These are phyloP conservation scores for Myotis yumanensis DNA, from an alignment of 2,113 vertebrate species.

Conservation along the genomic window DNA sequence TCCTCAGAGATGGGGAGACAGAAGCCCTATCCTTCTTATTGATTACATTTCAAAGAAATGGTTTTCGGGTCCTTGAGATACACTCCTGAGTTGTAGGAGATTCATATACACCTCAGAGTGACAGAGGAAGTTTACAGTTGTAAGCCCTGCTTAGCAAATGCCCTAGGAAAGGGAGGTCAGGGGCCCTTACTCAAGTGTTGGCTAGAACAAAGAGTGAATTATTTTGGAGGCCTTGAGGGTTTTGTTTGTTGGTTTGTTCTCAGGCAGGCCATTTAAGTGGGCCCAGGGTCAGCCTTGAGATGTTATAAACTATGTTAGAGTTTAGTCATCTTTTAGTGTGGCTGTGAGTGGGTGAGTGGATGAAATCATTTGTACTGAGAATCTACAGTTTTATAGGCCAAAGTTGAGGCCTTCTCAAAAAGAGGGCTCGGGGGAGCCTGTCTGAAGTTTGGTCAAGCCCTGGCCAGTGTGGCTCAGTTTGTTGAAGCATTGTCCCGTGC, in stretches of 20 bases:
- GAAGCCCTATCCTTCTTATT: background rate
- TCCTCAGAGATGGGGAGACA: background rate
- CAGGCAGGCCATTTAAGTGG: background rate
- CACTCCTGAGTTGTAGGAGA: background rate
- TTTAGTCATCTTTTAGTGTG: background rate
- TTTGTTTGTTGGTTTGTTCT: background rate
- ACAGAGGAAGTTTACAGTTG: background rate
- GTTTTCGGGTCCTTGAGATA: background rate
- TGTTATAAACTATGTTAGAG: background rate
- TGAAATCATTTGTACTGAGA: background rate
- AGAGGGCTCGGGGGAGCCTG: fast-evolving
- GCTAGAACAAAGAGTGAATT: background rate
- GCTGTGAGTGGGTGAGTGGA: background rate
- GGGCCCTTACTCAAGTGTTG: background rate
- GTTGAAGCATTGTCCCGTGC: too few species aligned
- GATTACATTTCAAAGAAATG: background rate
- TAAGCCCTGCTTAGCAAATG: background rate
- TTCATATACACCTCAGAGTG: background rate
- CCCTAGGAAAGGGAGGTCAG: background rate
- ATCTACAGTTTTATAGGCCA: background rate
- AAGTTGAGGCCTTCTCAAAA: background rate
- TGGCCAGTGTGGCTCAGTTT: too few species aligned
- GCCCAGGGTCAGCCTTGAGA: background rate
- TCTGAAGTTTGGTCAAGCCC: background rate
- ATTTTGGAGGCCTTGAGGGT: background rate